Base-by-base conservation (phyloP, 2,113 vertebrate genomes). In the Semicossyphus pulcher region DNA sequence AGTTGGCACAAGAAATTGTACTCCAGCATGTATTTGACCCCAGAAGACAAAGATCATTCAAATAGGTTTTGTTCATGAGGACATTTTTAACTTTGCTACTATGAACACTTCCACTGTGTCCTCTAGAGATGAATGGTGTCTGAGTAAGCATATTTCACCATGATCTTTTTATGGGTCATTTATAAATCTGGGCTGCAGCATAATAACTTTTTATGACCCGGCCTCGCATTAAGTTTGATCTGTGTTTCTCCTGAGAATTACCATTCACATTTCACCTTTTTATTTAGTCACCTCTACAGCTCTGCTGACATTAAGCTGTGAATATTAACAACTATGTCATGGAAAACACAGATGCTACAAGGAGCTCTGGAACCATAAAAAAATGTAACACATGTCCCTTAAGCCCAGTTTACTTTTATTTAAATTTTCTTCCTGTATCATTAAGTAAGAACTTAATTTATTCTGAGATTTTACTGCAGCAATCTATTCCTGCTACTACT, bases 341-440 rank as follows among this genome's bases (percentile, higher is more conserved):
- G 20, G 41, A 67, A 81, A 54, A 54, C 45, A 44, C 53, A 66
- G 29, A 77, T 68, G 63, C 53, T 56, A 44, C 9, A 70, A 44
- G 29, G 28, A 76, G 64, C 72, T 77, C 28, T 48, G 63, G 77
- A 36, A 32, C 60, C 72, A 21, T 70, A 67, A 76, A 68, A n/a
- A 64, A 81, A 48, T 49, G 47, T 28, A 66, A 21, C n/a, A 39
- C 71, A 41, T 58, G 26, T 34, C 72, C 62, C 72, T 21, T 23
- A 64, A 60, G 57, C 42, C 39, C 65, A 28, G 42, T 49, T 81
- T 25, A 81, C 68, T 62, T 62, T 64, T 21, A 32, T 23, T 63
- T 68, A 71, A 32, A 65, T 71, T 39, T 51, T 12, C 18, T 16
- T 56, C n/a, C 28, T 20, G 2, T 29, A 23, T 60, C 16, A 73